These are phyloP conservation scores for Myotis pilosus DNA, from an alignment of 2,797 vertebrate genomes.

Conservation along the genomic window DNA sequence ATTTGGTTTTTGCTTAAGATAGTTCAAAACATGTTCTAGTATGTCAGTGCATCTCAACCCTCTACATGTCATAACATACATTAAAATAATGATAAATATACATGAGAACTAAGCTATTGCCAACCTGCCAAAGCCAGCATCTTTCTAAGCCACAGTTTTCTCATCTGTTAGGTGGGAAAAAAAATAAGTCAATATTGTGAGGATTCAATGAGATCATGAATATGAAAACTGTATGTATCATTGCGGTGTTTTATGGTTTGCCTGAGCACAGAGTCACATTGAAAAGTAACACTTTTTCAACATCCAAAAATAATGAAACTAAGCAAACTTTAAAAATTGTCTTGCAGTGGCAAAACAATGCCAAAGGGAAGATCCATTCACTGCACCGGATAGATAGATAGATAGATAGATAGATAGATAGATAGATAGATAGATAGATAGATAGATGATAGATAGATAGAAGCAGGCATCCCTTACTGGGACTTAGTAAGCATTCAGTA, in stretches of 20 bases:
- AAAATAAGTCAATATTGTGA: neutral
- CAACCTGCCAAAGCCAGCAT: neutral
- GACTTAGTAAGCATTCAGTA: neutral
- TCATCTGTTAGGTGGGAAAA: neutral
- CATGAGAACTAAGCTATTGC: neutral
- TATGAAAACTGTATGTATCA: neutral
- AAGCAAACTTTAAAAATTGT: neutral
- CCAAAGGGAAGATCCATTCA: neutral
- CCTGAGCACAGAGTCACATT: neutral
- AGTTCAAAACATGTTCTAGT: neutral
- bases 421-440: neutral
- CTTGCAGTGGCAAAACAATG: neutral
- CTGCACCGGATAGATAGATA: too few species aligned
- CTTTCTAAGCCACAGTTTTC: neutral
- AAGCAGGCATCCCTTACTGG: neutral
- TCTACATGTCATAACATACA: neutral
- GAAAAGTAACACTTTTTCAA: neutral
- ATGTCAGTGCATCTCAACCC: neutral
- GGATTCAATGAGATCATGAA: neutral
- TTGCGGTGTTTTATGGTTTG: neutral
- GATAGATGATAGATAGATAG: neutral
- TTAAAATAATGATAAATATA: neutral
- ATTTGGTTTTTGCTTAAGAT: neutral
- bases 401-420: neutral
- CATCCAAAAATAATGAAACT: neutral